These are phyloP conservation scores for Anastrepha ludens DNA, from an alignment of 1,140 invertebrate genomes.

Conservation along the genomic window DNA sequence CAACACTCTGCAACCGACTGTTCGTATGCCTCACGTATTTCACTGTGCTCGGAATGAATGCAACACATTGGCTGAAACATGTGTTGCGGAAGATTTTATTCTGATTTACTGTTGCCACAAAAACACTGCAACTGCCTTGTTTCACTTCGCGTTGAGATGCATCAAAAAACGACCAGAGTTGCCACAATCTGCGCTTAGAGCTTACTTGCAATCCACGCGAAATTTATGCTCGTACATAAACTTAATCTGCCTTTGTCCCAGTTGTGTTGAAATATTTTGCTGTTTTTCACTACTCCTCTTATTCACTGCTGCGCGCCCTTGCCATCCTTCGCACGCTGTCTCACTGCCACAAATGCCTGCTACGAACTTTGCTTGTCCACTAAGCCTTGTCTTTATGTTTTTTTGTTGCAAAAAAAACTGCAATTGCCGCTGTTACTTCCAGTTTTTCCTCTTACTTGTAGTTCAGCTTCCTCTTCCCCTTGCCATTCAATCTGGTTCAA, in stretches of 20 bases:
- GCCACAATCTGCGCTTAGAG: background rate
- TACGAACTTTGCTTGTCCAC: background rate
- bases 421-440: background rate
- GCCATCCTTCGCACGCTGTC: background rate
- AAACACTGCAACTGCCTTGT: background rate
- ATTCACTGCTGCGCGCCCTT: background rate
- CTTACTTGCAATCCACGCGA: background rate
- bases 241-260: conserved; percentile 11
- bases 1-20: background rate
- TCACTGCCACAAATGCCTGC: background rate
- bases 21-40: background rate
- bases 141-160: too few species aligned
- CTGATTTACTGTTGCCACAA: background rate
- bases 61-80: background rate
- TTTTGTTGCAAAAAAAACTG: background rate
- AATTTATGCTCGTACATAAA: too few species aligned
- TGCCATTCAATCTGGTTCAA: background rate
- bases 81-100: background rate
- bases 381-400: background rate
- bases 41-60: background rate
- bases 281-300: background rate
- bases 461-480: background rate
- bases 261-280: background rate
- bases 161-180: background rate
- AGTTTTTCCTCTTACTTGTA: background rate